Evolutionary conservation across 2,888 invertebrate genomes (phyloP).

Genomic region (Operophtera brumata): DNA sequence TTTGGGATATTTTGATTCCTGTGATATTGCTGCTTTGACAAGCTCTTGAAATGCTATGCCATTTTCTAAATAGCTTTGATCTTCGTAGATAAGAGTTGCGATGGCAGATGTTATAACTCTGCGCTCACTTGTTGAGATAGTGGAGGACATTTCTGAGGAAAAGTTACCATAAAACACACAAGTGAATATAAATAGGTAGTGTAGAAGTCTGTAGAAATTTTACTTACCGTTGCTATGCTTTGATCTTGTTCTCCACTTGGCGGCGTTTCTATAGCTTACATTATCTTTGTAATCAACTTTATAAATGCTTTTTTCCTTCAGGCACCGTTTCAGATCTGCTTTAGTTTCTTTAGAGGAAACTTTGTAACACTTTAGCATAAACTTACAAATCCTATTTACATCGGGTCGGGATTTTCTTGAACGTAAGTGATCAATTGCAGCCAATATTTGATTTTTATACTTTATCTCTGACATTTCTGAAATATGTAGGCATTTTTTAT

Average conservation of each 20-base stretch:
- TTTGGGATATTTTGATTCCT: conserved; percentile 83
- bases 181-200: background rate
- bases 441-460: conserved; percentile 88
- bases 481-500: conserved; percentile 35
- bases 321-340: conserved; percentile 86
- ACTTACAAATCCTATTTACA: conserved; percentile 90
- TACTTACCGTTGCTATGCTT: conserved; percentile 61
- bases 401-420: conserved; percentile 92
- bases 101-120: conserved; percentile 84
- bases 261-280: conserved; percentile 91
- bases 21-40: conserved; percentile 82
- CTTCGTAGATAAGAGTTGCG: conserved; percentile 85
- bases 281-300: conserved; percentile 94
- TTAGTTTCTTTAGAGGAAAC: conserved; percentile 85
- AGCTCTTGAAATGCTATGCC: conserved; percentile 86
- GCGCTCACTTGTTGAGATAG: conserved; percentile 69
- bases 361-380: conserved; percentile 87
- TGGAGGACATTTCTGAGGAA: conserved; percentile 65
- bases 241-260: conserved; percentile 82
- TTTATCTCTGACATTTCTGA: conserved; percentile 82
- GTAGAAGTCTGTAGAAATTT: conserved; percentile 4
- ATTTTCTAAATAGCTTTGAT: conserved; percentile 85
- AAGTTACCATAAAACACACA: conserved; percentile 5
- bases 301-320: conserved; percentile 87
- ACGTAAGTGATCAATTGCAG: conserved; percentile 91